These are phyloP conservation scores for Trichopria drosophilae DNA, from an alignment of 2,888 invertebrate species.

Conservation along the genomic window DNA sequence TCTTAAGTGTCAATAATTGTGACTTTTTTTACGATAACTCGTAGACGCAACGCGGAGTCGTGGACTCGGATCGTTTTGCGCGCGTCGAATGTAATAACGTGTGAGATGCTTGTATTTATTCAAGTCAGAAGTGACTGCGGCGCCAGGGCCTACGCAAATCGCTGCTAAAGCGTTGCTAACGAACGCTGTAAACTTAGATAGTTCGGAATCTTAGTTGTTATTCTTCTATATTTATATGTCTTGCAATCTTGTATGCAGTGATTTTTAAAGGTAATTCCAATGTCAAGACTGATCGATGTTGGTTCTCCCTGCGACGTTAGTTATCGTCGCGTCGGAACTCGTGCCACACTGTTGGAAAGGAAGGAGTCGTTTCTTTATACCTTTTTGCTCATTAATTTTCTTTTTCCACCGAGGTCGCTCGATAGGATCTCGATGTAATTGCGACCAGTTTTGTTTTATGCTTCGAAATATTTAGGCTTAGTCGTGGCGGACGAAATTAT, in stretches of 20 bases:
- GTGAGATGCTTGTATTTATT: constrained; percentile 38
- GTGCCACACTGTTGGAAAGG: too few species aligned
- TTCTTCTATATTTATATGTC: constrained; percentile 48
- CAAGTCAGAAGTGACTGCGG: constrained; percentile 17
- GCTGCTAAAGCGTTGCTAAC: constrained; percentile 24
- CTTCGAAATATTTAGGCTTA: too few species aligned
- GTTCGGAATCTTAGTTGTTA: constrained; percentile 43
- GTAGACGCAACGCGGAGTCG: too few species aligned
- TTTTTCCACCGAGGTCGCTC: too few species aligned
- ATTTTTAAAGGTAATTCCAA: constrained; percentile 55
- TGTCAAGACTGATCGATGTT: constrained; percentile 59
- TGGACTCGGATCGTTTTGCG: too few species aligned
- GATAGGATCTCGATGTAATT: too few species aligned
- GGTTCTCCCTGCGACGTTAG: constrained; percentile 45
- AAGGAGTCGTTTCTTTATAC: too few species aligned
- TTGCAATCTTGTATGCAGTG: constrained; percentile 52
- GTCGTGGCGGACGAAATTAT: too few species aligned
- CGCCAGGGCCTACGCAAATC: constrained; percentile 35
- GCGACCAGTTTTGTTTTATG: too few species aligned
- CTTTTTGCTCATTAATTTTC: too few species aligned
- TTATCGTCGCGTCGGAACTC: too few species aligned
- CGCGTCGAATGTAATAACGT: constrained; percentile 17
- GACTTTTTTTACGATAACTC: constrained; percentile 28
- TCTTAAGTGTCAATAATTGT: constrained; percentile 29
- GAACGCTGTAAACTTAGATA: constrained; percentile 31